These are phyloP conservation scores for Trachelus stipa DNA, from an alignment of 2,888 invertebrate genomes.

Conservation along the genomic window DNA sequence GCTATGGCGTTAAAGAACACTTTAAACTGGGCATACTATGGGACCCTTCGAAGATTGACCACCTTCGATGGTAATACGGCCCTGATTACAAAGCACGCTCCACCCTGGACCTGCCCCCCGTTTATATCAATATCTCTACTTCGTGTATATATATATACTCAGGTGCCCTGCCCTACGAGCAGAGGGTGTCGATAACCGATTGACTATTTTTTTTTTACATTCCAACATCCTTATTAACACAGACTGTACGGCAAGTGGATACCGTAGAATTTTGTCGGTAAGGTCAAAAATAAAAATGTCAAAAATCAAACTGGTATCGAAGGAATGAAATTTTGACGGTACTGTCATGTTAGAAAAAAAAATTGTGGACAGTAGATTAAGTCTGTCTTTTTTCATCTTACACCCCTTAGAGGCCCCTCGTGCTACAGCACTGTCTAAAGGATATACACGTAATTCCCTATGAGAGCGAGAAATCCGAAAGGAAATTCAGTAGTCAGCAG, in stretches of 20 bases:
- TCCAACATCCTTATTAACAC: background rate
- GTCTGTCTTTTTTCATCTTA: no score
- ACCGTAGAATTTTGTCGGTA: background rate
- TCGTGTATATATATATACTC: constrained; percentile 34
- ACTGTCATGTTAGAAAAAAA: background rate
- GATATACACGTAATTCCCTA: background rate
- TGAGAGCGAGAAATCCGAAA: background rate
- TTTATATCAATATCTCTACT: constrained; percentile 65
- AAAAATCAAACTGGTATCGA: background rate
- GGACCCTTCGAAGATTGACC: constrained; percentile 55
- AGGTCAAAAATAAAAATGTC: background rate
- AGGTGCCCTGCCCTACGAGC: constrained; percentile 1
- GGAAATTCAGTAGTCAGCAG: background rate
- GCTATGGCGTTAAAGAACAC: background rate
- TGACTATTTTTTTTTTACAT: background rate
- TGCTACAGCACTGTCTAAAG: background rate
- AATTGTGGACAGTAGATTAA: background rate
- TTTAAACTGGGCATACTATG: background rate
- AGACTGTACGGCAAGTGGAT: background rate
- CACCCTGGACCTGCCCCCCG: constrained; percentile 60
- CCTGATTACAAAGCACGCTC: constrained; percentile 64
- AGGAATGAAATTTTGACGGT: background rate
- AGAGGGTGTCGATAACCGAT: background rate
- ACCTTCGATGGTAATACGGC: constrained; percentile 62
- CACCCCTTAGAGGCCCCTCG: background rate